Conservation (phyloP, 2,888 invertebrate genomes). For the Calephelis perditalis region DNA sequence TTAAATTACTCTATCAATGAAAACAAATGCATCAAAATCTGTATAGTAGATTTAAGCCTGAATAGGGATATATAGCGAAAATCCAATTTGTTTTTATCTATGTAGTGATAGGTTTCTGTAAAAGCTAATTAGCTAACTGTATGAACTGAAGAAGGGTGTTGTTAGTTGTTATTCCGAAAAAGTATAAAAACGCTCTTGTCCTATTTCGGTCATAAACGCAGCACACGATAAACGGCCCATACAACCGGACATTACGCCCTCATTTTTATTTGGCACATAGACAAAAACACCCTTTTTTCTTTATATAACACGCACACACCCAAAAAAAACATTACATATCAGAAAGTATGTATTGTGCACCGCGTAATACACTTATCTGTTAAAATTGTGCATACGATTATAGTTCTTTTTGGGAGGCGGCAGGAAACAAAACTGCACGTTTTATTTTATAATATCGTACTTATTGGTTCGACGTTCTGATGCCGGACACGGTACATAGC, state of each 20-base stretch:
- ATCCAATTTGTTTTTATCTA: too few species aligned
- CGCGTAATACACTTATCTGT: slow-evolving; percentile 31
- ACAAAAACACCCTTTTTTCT: slow-evolving; percentile 73
- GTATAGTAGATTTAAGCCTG: too few species aligned
- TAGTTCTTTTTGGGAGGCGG: slow-evolving; percentile 29
- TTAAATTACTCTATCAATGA: too few species aligned
- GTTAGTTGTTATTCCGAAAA: slow-evolving; percentile 22
- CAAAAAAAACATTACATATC: slow-evolving; percentile 38
- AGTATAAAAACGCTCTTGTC: slow-evolving; percentile 35
- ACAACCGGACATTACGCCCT: slow-evolving; percentile 73
- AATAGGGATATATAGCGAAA: too few species aligned
- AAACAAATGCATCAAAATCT: too few species aligned
- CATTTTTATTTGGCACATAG: slow-evolving; percentile 78
- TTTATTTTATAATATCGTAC: slow-evolving; percentile 34
- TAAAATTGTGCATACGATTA: slow-evolving; percentile 34
- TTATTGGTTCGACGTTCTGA: slow-evolving; percentile 34
- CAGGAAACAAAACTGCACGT: slow-evolving; percentile 32
- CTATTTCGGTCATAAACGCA: slow-evolving; percentile 32
- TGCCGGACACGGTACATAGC: slow-evolving; percentile 47
- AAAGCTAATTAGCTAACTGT: too few species aligned
- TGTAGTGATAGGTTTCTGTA: too few species aligned
- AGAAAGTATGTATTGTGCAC: slow-evolving; percentile 31
- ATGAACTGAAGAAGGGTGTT: too few species aligned
- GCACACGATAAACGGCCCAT: slow-evolving; percentile 62
- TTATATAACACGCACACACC: slow-evolving; percentile 54